Base-by-base conservation (phyloP, 2,113 vertebrate species). In the Melanostigma gelatinosum region DNA sequence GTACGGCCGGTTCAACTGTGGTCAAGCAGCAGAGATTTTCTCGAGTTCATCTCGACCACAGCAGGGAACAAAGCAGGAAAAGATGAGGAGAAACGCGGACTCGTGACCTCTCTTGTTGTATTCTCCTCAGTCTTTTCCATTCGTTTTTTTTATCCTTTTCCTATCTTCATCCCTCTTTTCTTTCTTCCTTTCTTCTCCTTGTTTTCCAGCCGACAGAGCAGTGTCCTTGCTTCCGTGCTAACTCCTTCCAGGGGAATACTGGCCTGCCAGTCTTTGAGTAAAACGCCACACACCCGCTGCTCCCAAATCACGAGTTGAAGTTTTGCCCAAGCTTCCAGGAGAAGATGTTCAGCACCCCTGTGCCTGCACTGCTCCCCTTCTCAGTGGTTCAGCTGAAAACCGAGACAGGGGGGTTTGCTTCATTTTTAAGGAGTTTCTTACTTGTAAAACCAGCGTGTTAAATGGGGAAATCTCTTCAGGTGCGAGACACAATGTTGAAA, bases 261-360 rank as follows among this genome's bases (percentile, higher is more conserved):
- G 80, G 54, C 42, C 61, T 46, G 32, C 32, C 29, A 40, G 54
- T 73, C 29, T 79, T 48, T 27, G 61, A 74, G 63, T 85, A 16
- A 85, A 81, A 81, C 70, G 78, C 76, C 48, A 62, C 67, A 67
- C 66, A 38, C 44, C 38, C 20, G 38, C 72, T 52, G 63, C 50
- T 72, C 15, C 22, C 42, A 58, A 79, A 81, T 74, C 79, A 79
- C n/a, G 67, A 72, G 65, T 15, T 66, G 54, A 72, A 67, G 55
- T 86, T 24, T 81, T 83, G 63, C 40, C 50, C 79, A 86, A 76
- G 48, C 65, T 67, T 65, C 60, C 67, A 81, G 67, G 85, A 84
- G 67, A 75, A 34, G 75, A 85, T 71, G n/a, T 79, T 46, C 34
- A 58, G 20, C 29, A 42, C 60, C 36, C 38, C n/a, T 12, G 6